Conservation (phyloP, 2,888 invertebrate genomes). For the Sepiola atlantica region DNA sequence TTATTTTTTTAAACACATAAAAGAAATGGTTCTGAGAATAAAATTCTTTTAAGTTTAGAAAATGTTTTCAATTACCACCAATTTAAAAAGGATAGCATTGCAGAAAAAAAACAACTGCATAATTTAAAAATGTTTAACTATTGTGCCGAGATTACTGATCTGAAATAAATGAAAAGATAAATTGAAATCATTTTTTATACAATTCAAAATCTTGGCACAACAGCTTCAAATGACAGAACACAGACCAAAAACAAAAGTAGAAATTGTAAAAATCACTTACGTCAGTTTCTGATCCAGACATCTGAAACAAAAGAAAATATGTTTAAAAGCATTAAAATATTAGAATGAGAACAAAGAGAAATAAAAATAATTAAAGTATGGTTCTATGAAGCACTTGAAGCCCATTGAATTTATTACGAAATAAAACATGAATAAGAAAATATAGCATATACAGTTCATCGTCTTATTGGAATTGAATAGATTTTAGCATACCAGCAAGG, state of each 20-base stretch:
- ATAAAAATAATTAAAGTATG: not conserved
- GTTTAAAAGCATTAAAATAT: not conserved
- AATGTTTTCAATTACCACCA: not conserved
- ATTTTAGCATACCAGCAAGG: not conserved
- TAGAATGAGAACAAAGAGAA: not conserved
- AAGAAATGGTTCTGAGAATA: not conserved
- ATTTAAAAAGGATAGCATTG: not conserved
- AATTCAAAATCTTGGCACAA: not conserved
- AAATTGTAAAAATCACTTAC: not conserved
- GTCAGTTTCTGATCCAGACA: slow-evolving; percentile 32
- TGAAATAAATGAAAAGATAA: too few species aligned
- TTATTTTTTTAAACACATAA: not conserved
- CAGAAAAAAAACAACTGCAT: not conserved
- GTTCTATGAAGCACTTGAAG: not conserved
- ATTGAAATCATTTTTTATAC: not conserved
- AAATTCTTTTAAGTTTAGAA: not conserved
- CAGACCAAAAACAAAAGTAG: too few species aligned
- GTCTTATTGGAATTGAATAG: not conserved
- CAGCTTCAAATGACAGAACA: not conserved
- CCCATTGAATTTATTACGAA: not conserved
- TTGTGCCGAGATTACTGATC: not conserved
- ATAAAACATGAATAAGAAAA: not conserved
- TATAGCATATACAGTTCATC: not conserved
- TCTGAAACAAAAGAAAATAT: slow-evolving; percentile 3
- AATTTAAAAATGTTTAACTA: not conserved